Evolutionary conservation across 2,797 vertebrate genomes (phyloP), one percentile per base, ranked within the genome.

Genomic region (Phrynocephalus vlangalii): DNA sequence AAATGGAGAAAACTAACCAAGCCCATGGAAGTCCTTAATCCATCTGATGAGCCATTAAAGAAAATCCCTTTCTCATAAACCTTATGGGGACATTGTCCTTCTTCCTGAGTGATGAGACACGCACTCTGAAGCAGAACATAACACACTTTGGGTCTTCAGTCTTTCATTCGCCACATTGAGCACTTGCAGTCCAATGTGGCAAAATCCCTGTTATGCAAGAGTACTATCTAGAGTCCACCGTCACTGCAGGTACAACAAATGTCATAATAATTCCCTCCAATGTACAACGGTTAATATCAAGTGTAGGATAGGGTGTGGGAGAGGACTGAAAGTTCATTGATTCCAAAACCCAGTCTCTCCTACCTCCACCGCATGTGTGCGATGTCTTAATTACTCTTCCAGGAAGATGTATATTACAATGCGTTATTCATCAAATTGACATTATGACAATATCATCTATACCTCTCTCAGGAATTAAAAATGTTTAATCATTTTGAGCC

Each of bases 401-500:
- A 66, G 48, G 83, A n/a, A 78, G 72, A 77, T 18, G 30, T 88
- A 30, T 85, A 86, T 91, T 91, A 67, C 50, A 82, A 70, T 82
- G 76, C 50, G 60, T 90, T 92, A 83, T 87, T 89, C 89, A 71
- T 90, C 48, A 86, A 83, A 87, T 85, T 83, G 83, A 11, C 89
- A 92, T 91, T 68, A 76, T 79, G 71, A 77, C 91, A 86, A 91
- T 92, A 93, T 90, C 91, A 93, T 9, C 30, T 84, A 89, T 2
- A 15, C 67, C 79, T 91, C 91, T 92, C 90, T 5, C 26, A 89
- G 87, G 92, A 78, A 50, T 78, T 13, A 86, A 79, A 44, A 83
- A 80, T 80, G 72, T 91, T 95, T 89, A 81, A 92, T 87, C 92
- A 87, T 93, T 92, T 91, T 89, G 90, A 89, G 84, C 70, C 87